These are phyloP conservation scores for Crotophaga sulcirostris DNA, from an alignment of 2,113 vertebrate species.

Conservation along the genomic window DNA sequence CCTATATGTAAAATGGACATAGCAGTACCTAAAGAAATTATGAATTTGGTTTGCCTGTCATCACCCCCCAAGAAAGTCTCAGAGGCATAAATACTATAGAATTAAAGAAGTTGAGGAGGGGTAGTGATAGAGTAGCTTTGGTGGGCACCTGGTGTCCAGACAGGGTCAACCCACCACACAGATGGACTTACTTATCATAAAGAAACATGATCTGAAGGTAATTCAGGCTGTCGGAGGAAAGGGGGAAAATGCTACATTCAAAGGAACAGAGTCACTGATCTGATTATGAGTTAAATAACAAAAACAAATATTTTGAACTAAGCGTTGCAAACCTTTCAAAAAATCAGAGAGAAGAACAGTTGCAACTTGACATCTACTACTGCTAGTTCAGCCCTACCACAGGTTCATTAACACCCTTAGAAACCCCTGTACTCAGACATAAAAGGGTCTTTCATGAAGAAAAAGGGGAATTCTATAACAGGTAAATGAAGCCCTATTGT, in stretches of 20 bases:
- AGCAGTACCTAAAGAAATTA: background rate
- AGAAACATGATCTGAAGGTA: background rate
- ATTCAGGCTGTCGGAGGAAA: background rate
- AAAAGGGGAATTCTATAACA: background rate
- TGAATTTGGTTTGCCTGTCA: background rate
- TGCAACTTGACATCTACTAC: background rate
- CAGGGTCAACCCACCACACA: background rate
- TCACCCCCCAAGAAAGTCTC: background rate
- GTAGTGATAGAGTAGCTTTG: no score
- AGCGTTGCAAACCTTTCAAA: background rate
- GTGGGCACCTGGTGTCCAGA: no score
- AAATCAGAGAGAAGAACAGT: background rate
- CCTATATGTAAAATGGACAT: background rate
- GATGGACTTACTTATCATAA: background rate
- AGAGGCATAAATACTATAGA: background rate
- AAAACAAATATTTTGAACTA: background rate
- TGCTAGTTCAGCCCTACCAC: background rate
- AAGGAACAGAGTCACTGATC: background rate
- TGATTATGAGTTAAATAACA: background rate
- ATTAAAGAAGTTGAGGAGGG: background rate
- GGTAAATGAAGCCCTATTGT: conserved; percentile 32
- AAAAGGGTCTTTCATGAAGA: background rate
- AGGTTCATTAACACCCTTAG: background rate
- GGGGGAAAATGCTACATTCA: background rate
- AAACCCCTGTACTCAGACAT: background rate